Conservation (phyloP, 2,888 invertebrate genomes). For the Tolmerus cingulatus region DNA sequence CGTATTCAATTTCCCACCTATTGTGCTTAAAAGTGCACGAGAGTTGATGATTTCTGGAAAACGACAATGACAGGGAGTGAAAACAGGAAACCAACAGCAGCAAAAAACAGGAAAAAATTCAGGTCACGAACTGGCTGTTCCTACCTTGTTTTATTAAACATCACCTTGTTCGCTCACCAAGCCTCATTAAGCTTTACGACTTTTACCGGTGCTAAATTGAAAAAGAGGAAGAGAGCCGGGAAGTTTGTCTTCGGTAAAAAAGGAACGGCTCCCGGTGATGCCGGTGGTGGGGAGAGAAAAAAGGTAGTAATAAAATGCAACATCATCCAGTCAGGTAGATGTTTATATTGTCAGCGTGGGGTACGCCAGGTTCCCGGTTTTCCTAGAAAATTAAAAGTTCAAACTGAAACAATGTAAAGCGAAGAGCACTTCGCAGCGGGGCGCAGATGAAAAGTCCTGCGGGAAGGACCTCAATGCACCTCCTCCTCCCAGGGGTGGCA, state of each 20-base stretch:
- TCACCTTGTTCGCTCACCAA: conserved; percentile 46
- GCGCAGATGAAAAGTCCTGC: background rate
- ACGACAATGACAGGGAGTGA: conserved; percentile 5
- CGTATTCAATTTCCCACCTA: conserved; percentile 20
- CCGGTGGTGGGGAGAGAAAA: background rate
- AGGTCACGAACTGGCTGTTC: conserved; percentile 43
- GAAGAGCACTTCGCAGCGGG: background rate
- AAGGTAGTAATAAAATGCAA: conserved; percentile 29
- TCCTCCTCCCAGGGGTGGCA: background rate
- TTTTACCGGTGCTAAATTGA: conserved; percentile 45
- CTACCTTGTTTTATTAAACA: conserved; percentile 45
- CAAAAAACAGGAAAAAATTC: conserved; percentile 30
- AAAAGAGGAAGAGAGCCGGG: conserved; percentile 36
- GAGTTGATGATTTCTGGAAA: conserved; percentile 20
- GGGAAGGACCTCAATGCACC: background rate
- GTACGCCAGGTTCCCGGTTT: background rate
- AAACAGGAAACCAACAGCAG: conserved; percentile 12
- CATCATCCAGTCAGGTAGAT: conserved; percentile 38
- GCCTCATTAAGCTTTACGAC: conserved; percentile 46
- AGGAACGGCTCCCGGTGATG: background rate
- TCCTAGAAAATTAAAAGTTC: conserved; percentile 33
- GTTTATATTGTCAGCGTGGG: conserved; percentile 39
- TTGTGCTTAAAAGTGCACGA: conserved; percentile 13
- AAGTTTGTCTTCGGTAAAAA: conserved; percentile 28
- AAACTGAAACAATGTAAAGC: conserved; percentile 25